A percentile compares a stretch with the other conserved stretches of the same genome.
phyloP scores from a whole-genome alignment of 2,888 invertebrate species.

The Phragmatobia fuliginosa region DNA sequence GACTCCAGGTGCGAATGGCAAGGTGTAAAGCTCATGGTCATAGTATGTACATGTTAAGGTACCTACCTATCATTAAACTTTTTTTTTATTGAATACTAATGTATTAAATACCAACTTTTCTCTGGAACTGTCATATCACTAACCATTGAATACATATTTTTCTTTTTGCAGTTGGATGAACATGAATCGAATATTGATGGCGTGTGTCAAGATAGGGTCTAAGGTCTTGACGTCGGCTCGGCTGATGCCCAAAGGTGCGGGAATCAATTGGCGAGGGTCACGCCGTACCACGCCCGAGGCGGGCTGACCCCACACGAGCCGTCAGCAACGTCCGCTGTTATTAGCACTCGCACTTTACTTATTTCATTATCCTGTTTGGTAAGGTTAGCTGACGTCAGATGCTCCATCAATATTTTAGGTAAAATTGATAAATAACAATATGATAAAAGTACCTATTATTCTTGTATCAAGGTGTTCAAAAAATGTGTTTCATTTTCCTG shows the following conservation, averaged over 20 bases:
- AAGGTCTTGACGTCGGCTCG: constrained; percentile 14
- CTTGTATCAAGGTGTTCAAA: too few relatives aligned
- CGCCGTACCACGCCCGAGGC: constrained; percentile 21
- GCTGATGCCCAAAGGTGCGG: constrained; percentile 10
- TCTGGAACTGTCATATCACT: too few relatives aligned
- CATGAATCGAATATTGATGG: not conserved
- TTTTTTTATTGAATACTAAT: not conserved
- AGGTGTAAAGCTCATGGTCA: not conserved
- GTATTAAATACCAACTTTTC: too few relatives aligned
- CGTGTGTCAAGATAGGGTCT: constrained; percentile 4
- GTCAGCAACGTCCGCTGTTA: constrained; percentile 9
- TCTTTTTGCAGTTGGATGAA: not conserved
- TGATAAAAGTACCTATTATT: too few relatives aligned
- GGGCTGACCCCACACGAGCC: constrained; percentile 28
- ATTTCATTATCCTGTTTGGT: not conserved
- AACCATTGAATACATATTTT: not conserved
- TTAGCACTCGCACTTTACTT: constrained; percentile 11
- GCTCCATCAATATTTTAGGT: not conserved
- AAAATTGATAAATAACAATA: too few relatives aligned
- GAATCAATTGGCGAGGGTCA: constrained; percentile 41
- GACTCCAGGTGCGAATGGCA: not conserved
- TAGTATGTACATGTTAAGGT: not conserved
- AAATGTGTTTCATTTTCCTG: too few relatives aligned
- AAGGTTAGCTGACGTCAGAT: constrained; percentile 4
- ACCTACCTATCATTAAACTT: too few relatives aligned